Evolutionary conservation across 2,888 invertebrate species (phyloP), one percentile per base, ranked within the genome.

Genomic region (Cinara cedri): DNA sequence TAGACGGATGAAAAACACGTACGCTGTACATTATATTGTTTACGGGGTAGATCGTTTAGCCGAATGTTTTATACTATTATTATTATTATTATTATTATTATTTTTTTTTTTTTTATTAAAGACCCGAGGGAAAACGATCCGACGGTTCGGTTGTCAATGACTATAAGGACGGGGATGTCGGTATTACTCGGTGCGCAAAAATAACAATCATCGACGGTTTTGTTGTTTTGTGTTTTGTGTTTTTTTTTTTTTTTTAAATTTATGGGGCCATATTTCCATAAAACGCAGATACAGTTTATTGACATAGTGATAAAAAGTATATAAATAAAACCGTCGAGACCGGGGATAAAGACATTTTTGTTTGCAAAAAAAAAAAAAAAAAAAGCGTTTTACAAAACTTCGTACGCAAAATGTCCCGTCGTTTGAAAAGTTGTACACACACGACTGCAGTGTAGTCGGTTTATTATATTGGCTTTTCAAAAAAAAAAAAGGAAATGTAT

Each of bases 241-340:
- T 34, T 34, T 34, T 34, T 34, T 34, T 34, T 34, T 34, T 3
- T 34, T 6, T 34, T 34, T 6, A 34, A 34, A 34, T 34, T 34
- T 34, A 34, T 71, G 16, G 10, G 26, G 34, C 9, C 14, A 54
- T 54, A 70, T 70, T 54, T 70, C 54, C 34, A 54, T 70, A 54
- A 14, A 54, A 54, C 11, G 11, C 19, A 19, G 34, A 68, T 51
- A 34, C 6, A 68, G 51, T 68, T 68, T 68, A 54, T 51, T 51
- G 68, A 68, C 34, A 34, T 34, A 34, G 51, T 13, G 26, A 68
- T 51, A 51, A 34, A n/a, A 34, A 6, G 34, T 4, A 34, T 4
- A 34, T 34, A 34, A 34, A 34, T 34, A 34, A 68, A 34, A 14
- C 10, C 13, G 4, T 9, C 19, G 16, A n/a, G n/a, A n/a, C 49